A percentile compares a stretch with the other conserved stretches of the same genome.
Conservation (phyloP, 2,113 vertebrate species). For the Scolopax mira region DNA sequence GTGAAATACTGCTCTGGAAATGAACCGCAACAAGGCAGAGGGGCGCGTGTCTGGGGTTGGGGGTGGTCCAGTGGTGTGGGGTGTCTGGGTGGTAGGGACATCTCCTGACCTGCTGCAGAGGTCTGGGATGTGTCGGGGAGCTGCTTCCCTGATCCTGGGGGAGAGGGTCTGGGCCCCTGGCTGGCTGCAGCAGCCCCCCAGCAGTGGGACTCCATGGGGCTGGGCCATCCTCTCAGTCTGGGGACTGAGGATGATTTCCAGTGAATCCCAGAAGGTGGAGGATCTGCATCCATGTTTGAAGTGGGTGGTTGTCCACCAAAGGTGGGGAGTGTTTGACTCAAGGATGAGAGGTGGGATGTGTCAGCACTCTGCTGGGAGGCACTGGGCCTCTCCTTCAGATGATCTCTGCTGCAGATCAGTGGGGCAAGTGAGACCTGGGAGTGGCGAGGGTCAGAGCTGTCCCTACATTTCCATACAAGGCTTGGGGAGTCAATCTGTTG, state of each 20-base stretch:
- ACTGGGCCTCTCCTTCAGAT: neutral
- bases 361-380: neutral
- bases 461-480: neutral
- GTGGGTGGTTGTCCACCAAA: neutral
- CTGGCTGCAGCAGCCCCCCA: neutral
- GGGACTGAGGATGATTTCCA: neutral
- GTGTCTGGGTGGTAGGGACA: neutral
- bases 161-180: neutral
- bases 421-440: neutral
- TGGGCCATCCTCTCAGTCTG: fast-evolving
- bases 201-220: fast-evolving
- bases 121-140: neutral
- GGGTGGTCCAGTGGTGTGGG: neutral
- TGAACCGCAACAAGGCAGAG: fast-evolving
- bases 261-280: neutral
- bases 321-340: neutral
- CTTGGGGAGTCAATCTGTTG: neutral
- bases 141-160: neutral
- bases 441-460: neutral
- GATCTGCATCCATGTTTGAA: neutral
- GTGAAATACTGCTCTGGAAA: neutral
- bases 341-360: neutral
- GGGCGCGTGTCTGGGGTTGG: neutral
- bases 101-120: neutral
- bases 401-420: fast-evolving